Evolutionary conservation across 2,888 invertebrate genomes (phyloP).

Genomic region (Diploptera punctata): DNA sequence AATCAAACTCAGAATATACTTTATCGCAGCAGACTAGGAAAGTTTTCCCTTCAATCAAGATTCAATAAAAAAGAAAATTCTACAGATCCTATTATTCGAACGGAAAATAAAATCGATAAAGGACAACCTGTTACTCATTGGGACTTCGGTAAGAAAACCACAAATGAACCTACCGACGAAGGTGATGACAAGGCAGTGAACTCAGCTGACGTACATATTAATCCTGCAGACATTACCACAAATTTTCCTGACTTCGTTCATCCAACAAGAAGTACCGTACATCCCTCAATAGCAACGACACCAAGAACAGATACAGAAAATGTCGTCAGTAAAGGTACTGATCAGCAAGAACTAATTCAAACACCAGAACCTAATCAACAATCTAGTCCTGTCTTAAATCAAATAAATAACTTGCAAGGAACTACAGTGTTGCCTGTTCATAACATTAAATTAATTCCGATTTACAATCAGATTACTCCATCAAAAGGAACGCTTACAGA

Average conservation of each 20-base stretch:
- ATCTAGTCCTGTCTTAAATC: no score
- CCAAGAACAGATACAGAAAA: not conserved
- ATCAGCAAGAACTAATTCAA: not conserved
- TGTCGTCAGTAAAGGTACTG: not conserved
- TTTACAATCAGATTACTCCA: no score
- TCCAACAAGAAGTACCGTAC: not conserved
- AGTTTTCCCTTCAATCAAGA: not conserved
- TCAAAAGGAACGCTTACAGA: no score
- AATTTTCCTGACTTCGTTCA: not conserved
- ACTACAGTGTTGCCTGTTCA: no score
- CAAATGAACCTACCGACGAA: not conserved
- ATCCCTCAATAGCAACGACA: not conserved
- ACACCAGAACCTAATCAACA: no score
- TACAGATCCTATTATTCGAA: not conserved
- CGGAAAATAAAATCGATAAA: not conserved
- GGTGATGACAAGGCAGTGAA: not conserved
- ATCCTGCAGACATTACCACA: not conserved
- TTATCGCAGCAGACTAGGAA: constrained; percentile 8
- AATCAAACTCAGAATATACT: not conserved
- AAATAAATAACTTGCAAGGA: no score
- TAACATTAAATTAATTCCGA: no score
- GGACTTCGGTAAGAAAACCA: constrained; percentile 4
- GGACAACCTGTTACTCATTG: not conserved
- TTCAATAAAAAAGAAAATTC: not conserved
- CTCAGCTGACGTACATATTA: not conserved